Evolutionary conservation across 2,113 vertebrate species (phyloP).

Genomic region (Oryzias curvinotus): DNA sequence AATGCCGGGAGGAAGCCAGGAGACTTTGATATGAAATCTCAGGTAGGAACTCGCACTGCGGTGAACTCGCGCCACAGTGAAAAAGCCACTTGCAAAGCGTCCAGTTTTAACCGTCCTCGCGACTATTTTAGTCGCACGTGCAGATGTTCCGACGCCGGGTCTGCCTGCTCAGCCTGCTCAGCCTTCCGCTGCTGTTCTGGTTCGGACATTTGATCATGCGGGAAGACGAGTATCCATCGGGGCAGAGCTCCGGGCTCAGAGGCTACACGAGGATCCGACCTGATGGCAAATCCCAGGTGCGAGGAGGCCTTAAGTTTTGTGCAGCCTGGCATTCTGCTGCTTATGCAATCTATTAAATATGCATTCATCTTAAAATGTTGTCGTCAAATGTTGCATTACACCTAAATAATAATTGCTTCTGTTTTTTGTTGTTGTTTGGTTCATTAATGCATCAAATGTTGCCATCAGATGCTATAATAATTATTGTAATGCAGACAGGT

Average conservation of each 20-base stretch:
- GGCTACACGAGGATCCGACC: slow-evolving; percentile 66
- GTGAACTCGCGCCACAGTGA: not conserved
- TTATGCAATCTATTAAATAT: too few species aligned
- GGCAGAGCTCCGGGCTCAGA: slow-evolving; percentile 30
- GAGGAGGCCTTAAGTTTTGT: not conserved
- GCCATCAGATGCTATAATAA: too few species aligned
- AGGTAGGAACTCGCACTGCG: slow-evolving; percentile 58
- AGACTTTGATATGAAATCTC: slow-evolving; percentile 51
- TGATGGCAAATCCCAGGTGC: slow-evolving; percentile 51
- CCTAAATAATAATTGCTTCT: too few species aligned
- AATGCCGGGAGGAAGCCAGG: too few species aligned
- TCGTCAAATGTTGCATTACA: too few species aligned
- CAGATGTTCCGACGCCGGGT: slow-evolving; percentile 60
- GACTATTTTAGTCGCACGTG: not conserved
- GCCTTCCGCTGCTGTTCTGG: slow-evolving; percentile 67
- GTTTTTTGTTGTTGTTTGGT: too few species aligned
- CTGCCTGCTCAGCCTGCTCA: slow-evolving; percentile 59
- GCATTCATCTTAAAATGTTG: too few species aligned
- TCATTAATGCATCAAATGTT: too few species aligned
- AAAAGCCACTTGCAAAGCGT: not conserved
- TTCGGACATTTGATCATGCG: slow-evolving; percentile 53
- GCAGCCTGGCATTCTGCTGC: too few species aligned
- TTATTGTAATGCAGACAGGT: too few species aligned
- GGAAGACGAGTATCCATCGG: not conserved
- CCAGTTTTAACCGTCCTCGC: not conserved